These are phyloP conservation scores for Agrypnia vestita DNA, from an alignment of 1,140 invertebrate species.

Conservation along the genomic window DNA sequence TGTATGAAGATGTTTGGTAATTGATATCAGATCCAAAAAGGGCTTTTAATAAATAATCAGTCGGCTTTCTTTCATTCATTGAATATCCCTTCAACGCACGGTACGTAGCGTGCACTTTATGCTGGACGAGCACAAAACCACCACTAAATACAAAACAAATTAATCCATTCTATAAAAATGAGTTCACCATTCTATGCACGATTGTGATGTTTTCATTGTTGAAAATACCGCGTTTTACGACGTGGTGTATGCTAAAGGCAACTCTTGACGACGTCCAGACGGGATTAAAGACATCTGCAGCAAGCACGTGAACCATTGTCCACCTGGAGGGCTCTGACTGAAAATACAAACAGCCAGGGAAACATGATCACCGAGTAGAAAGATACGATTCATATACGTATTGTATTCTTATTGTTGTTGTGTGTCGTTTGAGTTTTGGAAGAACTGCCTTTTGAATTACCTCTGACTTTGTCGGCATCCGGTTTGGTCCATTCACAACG, in stretches of 20 bases:
- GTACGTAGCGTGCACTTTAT: background rate
- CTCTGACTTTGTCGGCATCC: background rate
- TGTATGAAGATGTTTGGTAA: constrained; percentile 3
- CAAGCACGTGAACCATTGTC: constrained; percentile 44
- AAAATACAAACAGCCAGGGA: background rate
- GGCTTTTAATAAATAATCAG: constrained; percentile 7
- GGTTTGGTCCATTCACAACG: constrained; percentile 32
- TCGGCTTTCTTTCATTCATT: constrained; percentile 38
- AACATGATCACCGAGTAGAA: background rate
- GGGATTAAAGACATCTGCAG: constrained; percentile 23
- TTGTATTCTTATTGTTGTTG: background rate
- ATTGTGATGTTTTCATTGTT: background rate
- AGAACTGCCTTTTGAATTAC: background rate
- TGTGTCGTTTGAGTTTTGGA: background rate
- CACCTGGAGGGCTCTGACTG: constrained; percentile 1
- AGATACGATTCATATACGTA: background rate
- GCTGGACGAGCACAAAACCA: background rate
- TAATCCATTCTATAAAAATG: background rate
- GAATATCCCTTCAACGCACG: constrained; percentile 8
- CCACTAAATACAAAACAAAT: background rate
- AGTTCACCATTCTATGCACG: background rate
- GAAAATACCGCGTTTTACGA: background rate
- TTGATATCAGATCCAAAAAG: constrained; percentile 18
- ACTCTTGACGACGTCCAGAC: background rate
- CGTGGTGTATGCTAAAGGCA: background rate